Evolutionary conservation across 2,888 invertebrate species (phyloP).

Genomic region (Mechanitis mazaeus): DNA sequence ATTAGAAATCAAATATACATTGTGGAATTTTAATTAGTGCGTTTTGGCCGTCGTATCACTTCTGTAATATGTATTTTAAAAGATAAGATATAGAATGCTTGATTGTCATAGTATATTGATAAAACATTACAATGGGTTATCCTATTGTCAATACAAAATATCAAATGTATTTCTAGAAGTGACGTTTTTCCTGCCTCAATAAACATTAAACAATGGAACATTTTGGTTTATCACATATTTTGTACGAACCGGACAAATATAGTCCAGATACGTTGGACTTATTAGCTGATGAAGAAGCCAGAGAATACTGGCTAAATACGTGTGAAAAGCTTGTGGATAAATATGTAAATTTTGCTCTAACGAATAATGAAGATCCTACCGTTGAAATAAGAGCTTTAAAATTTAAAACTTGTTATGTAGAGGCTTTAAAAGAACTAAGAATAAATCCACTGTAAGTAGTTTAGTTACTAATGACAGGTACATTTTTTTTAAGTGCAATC

Average conservation of each 20-base stretch:
- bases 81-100: conserved; percentile 50
- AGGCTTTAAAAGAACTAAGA: conserved; percentile 84
- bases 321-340: conserved; percentile 91
- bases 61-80: conserved; percentile 25
- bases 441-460: conserved; percentile 86
- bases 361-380: conserved; percentile 84
- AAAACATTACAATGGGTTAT: conserved; percentile 57
- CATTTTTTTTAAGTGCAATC: neutral
- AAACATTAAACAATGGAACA: conserved; percentile 58
- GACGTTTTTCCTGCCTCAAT: conserved; percentile 19
- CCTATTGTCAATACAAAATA: conserved; percentile 40
- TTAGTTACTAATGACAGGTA: neutral
- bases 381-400: conserved; percentile 87
- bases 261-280: conserved; percentile 95
- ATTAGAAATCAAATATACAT: conserved; percentile 1
- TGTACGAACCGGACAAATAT: conserved; percentile 87
- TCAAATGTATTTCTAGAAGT: conserved; percentile 25
- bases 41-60: conserved; percentile 19
- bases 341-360: conserved; percentile 88
- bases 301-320: conserved; percentile 94
- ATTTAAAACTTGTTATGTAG: conserved; percentile 89
- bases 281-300: conserved; percentile 88
- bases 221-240: conserved; percentile 73
- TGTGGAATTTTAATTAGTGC: conserved; percentile 19
- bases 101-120: conserved; percentile 55